A percentile compares a stretch with the other conserved stretches of the same genome.
Conservation (phyloP, 2,113 vertebrate genomes). For the Lepus timidus region DNA sequence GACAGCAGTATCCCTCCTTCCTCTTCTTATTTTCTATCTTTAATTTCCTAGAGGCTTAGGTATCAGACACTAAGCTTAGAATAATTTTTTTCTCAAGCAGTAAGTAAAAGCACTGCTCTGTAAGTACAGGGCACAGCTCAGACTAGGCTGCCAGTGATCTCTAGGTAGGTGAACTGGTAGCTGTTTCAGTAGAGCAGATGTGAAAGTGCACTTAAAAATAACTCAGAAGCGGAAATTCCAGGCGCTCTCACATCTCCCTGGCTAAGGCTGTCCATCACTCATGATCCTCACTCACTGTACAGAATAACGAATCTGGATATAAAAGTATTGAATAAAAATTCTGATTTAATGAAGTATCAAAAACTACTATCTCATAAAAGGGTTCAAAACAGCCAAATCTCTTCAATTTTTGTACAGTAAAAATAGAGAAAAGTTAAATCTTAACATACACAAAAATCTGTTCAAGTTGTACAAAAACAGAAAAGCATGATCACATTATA, state of each 20-base stretch:
- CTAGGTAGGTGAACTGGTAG: background rate
- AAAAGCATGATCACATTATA: conserved; percentile 67
- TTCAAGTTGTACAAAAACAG: conserved; percentile 47
- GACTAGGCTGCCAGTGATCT: background rate
- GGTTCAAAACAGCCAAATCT: conserved; percentile 15
- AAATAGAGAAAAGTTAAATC: conserved; percentile 57
- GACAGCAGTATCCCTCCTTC: background rate
- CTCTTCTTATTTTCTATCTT: conserved; percentile 43
- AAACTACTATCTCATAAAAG: conserved; percentile 53
- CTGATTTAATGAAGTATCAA: conserved; percentile 68
- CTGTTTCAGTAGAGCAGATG: background rate
- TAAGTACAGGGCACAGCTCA: background rate
- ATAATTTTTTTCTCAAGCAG: conserved; percentile 3
- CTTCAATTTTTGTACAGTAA: conserved; percentile 53
- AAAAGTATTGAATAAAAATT: conserved; percentile 47
- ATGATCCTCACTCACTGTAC: conserved; percentile 12
- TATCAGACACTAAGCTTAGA: conserved; percentile 53
- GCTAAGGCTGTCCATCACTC: conserved; percentile 18
- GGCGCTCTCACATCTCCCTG: conserved; percentile 1
- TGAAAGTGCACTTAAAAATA: conserved; percentile 50
- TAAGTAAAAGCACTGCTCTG: background rate
- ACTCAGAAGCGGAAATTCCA: conserved; percentile 33
- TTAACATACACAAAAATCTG: conserved; percentile 36
- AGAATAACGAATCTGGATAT: conserved; percentile 42
- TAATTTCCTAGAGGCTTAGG: conserved; percentile 48